Conservation (phyloP, 2,113 vertebrate species). For the Hyla sarda region DNA sequence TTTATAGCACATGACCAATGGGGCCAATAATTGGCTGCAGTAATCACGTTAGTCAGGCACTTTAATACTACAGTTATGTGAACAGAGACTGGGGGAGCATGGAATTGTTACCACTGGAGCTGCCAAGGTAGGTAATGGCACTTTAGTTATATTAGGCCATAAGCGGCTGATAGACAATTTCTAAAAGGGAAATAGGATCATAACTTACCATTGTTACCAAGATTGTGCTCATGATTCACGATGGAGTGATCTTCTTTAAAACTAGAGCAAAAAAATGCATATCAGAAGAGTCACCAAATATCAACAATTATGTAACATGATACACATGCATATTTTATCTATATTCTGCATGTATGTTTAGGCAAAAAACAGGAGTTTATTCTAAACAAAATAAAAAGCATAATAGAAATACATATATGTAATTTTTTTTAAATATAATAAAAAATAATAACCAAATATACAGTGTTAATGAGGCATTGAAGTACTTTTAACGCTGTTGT, state of each 20-base stretch:
- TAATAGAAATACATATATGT: not conserved
- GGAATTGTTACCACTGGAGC: not conserved
- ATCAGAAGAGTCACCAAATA: not conserved
- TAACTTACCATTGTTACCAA: conserved; percentile 49
- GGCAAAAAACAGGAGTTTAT: not conserved
- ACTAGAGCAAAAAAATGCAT: conserved; percentile 7
- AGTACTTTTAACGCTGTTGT: too few relatives aligned
- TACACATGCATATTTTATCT: not conserved
- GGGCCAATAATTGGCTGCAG: not conserved
- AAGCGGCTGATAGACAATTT: too few relatives aligned
- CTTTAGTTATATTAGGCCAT: not conserved
- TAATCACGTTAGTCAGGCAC: too few relatives aligned
- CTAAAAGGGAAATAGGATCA: not conserved
- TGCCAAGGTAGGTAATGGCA: not conserved
- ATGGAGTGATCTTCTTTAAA: conserved; percentile 23
- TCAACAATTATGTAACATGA: not conserved
- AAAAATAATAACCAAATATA: too few relatives aligned
- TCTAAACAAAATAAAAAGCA: not conserved
- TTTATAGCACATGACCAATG: not conserved
- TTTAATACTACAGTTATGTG: not conserved
- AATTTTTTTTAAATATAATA: too few relatives aligned
- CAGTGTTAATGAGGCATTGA: too few relatives aligned
- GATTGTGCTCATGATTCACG: not conserved
- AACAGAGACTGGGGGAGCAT: not conserved
- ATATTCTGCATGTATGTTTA: not conserved